Percentiles rank a stretch among this genome's conserved stretches.
These are phyloP conservation scores for Megalops cyprinoides DNA, from an alignment of 2,797 vertebrate genomes.

Conservation along the genomic window DNA sequence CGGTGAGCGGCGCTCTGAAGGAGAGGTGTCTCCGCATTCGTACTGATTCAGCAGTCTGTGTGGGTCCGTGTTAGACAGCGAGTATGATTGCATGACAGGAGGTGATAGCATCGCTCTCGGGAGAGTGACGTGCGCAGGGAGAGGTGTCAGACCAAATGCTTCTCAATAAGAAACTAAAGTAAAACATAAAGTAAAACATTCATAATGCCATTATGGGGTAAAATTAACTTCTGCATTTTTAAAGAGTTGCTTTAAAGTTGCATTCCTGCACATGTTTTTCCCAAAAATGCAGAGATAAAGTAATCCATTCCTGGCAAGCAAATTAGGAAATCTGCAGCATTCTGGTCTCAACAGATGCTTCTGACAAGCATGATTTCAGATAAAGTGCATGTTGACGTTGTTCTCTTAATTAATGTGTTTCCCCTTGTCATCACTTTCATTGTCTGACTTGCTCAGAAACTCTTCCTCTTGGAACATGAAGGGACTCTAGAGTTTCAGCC, in stretches of 20 bases:
- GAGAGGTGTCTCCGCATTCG: no score
- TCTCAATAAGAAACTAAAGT: constrained; percentile 48
- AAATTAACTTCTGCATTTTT: background rate
- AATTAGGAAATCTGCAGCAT: constrained; percentile 39
- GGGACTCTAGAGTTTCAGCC: background rate
- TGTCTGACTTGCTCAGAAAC: constrained; percentile 26
- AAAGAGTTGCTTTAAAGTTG: background rate
- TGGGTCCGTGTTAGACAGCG: constrained; percentile 6
- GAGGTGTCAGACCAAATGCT: constrained; percentile 50
- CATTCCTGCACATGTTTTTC: constrained; percentile 21
- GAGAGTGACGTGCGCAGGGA: constrained; percentile 19
- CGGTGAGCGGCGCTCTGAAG: no score
- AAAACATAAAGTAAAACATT: constrained; percentile 61
- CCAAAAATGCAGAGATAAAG: constrained; percentile 59
- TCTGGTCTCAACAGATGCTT: constrained; percentile 52
- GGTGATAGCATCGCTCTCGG: constrained; percentile 59
- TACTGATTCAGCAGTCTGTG: constrained; percentile 57
- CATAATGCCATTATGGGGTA: constrained; percentile 45
- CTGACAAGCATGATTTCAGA: constrained; percentile 63
- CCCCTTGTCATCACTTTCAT: constrained; percentile 66
- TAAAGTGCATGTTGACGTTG: constrained; percentile 56
- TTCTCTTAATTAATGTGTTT: constrained; percentile 68
- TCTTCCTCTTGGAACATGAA: background rate
- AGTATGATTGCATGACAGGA: constrained; percentile 44
- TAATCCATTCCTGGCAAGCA: constrained; percentile 70